A percentile compares a stretch with the other conserved stretches of the same genome.
These are phyloP conservation scores for Vulpes lagopus DNA, from an alignment of 2,113 vertebrate genomes.

Conservation along the genomic window DNA sequence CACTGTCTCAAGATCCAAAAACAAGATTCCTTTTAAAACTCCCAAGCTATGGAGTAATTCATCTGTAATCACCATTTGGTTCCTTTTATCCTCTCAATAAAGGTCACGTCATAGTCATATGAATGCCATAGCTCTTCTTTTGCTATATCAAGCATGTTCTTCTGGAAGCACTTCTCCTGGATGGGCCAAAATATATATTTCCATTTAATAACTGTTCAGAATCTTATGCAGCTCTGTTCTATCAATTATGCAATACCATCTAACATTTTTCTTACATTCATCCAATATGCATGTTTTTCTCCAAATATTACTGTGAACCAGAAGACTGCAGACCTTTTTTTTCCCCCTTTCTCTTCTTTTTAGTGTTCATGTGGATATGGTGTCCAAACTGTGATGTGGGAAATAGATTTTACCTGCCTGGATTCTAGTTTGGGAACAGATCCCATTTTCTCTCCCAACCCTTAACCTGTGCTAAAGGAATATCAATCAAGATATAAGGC, in stretches of 20 bases:
- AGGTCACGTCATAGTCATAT: slow-evolving; percentile 36
- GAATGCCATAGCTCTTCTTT: background rate
- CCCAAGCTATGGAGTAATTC: slow-evolving; percentile 38
- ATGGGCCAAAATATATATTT: slow-evolving; percentile 51
- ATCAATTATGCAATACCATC: slow-evolving; percentile 53
- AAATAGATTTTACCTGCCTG: slow-evolving; percentile 40
- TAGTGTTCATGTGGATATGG: background rate
- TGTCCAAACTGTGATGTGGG: slow-evolving; percentile 39
- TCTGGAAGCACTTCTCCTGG: slow-evolving; percentile 44
- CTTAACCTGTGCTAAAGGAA: slow-evolving; percentile 2
- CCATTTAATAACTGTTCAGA: slow-evolving; percentile 33
- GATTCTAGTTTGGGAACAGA: background rate
- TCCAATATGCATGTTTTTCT: background rate
- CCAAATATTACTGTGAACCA: background rate
- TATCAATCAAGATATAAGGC: background rate
- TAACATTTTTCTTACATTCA: slow-evolving; percentile 45
- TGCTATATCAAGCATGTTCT: slow-evolving; percentile 52
- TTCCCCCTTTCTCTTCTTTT: background rate
- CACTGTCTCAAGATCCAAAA: slow-evolving; percentile 63
- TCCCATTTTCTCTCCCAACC: background rate
- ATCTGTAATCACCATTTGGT: slow-evolving; percentile 66
- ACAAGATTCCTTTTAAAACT: slow-evolving; percentile 61
- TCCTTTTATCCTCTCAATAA: slow-evolving; percentile 29
- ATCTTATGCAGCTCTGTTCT: slow-evolving; percentile 39
- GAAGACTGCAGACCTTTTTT: background rate